Evolutionary conservation across 2,888 invertebrate genomes (phyloP).

Genomic region (Apodemia zela): DNA sequence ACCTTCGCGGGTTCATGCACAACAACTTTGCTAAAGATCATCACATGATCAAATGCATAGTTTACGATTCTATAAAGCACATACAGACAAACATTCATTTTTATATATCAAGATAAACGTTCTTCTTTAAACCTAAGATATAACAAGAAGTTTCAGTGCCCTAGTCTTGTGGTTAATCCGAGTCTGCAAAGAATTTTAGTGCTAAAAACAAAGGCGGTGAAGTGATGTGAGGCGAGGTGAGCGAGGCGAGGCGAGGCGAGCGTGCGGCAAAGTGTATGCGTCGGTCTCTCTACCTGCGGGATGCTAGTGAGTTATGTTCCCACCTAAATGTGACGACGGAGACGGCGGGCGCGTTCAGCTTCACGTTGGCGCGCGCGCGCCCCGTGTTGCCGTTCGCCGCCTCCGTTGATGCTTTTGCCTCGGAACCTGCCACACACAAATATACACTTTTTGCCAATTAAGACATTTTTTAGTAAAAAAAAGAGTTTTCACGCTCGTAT

Average conservation of each 20-base stretch:
- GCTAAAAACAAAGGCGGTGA: conserved; percentile 17
- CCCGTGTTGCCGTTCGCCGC: conserved; percentile 49
- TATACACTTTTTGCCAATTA: background rate
- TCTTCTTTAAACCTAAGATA: no score
- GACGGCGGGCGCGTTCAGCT: conserved; percentile 86
- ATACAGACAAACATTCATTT: no score
- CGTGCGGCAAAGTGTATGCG: conserved; percentile 60
- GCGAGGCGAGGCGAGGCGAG: conserved; percentile 36
- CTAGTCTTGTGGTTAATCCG: background rate
- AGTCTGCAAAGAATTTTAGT: background rate
- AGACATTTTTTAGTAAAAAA: no score
- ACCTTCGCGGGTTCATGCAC: no score
- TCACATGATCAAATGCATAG: no score
- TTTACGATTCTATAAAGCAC: no score
- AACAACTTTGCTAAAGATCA: no score
- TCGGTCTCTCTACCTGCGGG: conserved; percentile 83
- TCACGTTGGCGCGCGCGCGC: conserved; percentile 63
- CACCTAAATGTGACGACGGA: conserved; percentile 96
- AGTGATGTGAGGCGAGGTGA: conserved; percentile 33
- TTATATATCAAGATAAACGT: no score
- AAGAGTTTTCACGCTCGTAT: no score
- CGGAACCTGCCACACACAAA: conserved; percentile 29
- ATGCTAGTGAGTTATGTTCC: conserved; percentile 83
- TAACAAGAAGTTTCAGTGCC: background rate
- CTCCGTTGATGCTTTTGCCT: conserved; percentile 34